Base-by-base conservation (phyloP, 1,140 invertebrate genomes). In the Magallana ariakensis region DNA sequence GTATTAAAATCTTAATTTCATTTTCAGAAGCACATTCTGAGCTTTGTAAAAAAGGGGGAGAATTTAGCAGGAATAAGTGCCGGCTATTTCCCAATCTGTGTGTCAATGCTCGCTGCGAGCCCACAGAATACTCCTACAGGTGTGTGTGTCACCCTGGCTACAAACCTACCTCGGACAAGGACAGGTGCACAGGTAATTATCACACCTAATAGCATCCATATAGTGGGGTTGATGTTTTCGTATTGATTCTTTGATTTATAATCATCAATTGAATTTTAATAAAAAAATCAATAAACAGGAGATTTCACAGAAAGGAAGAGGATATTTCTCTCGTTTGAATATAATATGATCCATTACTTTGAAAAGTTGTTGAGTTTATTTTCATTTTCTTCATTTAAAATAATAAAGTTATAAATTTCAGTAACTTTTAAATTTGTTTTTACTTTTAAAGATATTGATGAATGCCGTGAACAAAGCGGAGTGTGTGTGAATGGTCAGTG, bases 401-500 rank as follows among this genome's bases (percentile, higher is more conserved):
- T 46, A 46, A 46, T 46, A 46, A 46, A 46, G 33, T 46, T 46
- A 62, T 62, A 19, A 15, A 62, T 19, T 62, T 62, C 19, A 55
- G 8, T 81, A 13, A 81, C n/a, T 82, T 56, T 82, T 53, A 16
- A 46, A 60, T 56, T 56, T 56, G 15, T 81, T 56, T 56, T 56
- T 46, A 53, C 33, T 11, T n/a, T 94, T 93, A 56, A 92, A 97
- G 97, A 97, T 95, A 95, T 97, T 86, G 97, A 98, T 94, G 98
- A 98, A 94, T 98, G 97, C 92, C 96, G 96, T 88, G 96, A 97
- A 85, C 96, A 97, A 95, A 96, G 97, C 16, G 97, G 96, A 93
- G 95, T 98, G 16, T 98, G 97, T 93, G 95, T 97, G 87, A 97
- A 97, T 91, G 97, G 97, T 9, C 96, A 96, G 84, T 98, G 98